Percentiles rank a stretch among this genome's conserved stretches.
Conservation (phyloP, 2,888 invertebrate genomes). For the Drosophila kanekoi region DNA sequence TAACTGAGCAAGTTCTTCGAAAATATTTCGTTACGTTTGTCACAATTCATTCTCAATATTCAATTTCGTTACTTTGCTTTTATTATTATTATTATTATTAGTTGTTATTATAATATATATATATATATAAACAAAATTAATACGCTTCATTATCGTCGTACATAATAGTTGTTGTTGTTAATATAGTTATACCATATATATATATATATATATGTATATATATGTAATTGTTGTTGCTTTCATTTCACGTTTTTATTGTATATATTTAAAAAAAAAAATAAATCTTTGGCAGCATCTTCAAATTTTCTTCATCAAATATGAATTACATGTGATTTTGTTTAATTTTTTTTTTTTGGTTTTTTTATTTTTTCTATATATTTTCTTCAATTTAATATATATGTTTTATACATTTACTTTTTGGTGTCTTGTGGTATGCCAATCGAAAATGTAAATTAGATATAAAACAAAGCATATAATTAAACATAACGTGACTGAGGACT, state of each 20-base stretch:
- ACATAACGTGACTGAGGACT: slow-evolving; percentile 48
- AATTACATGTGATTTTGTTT: slow-evolving; percentile 30
- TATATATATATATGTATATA: slow-evolving; percentile 10
- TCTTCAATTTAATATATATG: neutral
- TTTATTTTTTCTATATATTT: neutral
- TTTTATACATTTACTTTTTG: slow-evolving; percentile 25
- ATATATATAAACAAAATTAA: slow-evolving; percentile 45
- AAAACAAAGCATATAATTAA: slow-evolving; percentile 36
- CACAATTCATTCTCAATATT: slow-evolving; percentile 28
- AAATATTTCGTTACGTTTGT: slow-evolving; percentile 37
- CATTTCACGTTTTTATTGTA: slow-evolving; percentile 36
- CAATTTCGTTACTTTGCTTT: slow-evolving; percentile 5
- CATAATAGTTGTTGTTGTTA: slow-evolving; percentile 35
- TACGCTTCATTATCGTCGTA: slow-evolving; percentile 46
- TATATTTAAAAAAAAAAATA: slow-evolving; percentile 43
- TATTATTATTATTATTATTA: slow-evolving; percentile 20
- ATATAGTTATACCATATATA: slow-evolving; percentile 40
- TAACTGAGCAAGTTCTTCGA: slow-evolving; percentile 23
- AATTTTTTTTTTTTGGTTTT: neutral
- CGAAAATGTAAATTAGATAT: slow-evolving; percentile 13
- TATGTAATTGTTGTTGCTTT: slow-evolving; percentile 42
- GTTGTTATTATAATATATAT: slow-evolving; percentile 36
- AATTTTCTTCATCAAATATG: slow-evolving; percentile 42
- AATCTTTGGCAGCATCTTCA: slow-evolving; percentile 78
- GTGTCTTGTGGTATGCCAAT: slow-evolving; percentile 48